These are phyloP conservation scores for Drosophila truncata DNA, from an alignment of 1,140 invertebrate genomes.

Conservation along the genomic window DNA sequence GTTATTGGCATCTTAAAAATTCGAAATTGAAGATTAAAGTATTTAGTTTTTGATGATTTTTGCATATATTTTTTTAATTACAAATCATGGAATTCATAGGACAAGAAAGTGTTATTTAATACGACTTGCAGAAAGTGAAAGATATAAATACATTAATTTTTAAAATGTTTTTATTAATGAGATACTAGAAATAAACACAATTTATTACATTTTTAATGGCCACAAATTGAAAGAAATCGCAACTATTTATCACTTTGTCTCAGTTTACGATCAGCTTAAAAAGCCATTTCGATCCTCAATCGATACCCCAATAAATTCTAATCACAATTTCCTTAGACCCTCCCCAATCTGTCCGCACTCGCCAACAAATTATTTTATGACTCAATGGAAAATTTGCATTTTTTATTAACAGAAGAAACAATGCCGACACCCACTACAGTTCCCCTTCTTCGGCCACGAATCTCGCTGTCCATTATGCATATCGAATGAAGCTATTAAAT, in stretches of 20 bases:
- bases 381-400: slow-evolving; percentile 65
- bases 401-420: slow-evolving; percentile 42
- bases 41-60: neutral
- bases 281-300: slow-evolving; percentile 20
- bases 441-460: neutral
- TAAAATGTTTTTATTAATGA: neutral
- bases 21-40: neutral
- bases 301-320: slow-evolving; percentile 29
- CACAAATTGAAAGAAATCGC: slow-evolving; percentile 7
- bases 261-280: slow-evolving; percentile 30
- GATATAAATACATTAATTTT: neutral
- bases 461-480: slow-evolving; percentile 65
- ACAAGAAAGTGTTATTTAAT: neutral
- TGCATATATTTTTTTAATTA: neutral
- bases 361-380: slow-evolving; percentile 58
- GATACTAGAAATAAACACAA: neutral
- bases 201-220: slow-evolving; percentile 1
- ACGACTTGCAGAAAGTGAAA: neutral
- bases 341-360: slow-evolving; percentile 21
- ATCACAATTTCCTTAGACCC: slow-evolving; percentile 2
- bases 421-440: slow-evolving; percentile 62
- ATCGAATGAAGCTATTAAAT: slow-evolving; percentile 81
- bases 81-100: neutral
- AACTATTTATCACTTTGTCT: slow-evolving; percentile 8
- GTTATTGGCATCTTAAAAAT: slow-evolving; percentile 3